These are phyloP conservation scores for Characodon lateralis DNA, from an alignment of 2,797 vertebrate species.

Conservation along the genomic window DNA sequence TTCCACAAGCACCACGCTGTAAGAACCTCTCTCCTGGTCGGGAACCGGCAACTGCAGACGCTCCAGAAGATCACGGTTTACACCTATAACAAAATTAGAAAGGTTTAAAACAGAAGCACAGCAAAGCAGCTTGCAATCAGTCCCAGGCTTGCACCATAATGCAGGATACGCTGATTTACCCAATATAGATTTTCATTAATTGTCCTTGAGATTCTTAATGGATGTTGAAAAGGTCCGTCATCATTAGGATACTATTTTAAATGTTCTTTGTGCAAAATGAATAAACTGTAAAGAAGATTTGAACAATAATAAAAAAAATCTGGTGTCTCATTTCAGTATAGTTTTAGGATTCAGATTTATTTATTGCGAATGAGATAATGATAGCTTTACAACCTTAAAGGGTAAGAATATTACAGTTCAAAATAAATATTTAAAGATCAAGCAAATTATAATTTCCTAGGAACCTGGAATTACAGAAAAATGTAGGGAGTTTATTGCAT, in stretches of 20 bases:
- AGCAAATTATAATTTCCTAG: background rate
- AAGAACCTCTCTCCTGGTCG: conserved; percentile 84
- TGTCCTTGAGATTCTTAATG: background rate
- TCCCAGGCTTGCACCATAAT: too few species aligned
- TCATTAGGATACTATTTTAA: background rate
- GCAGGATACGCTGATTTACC: background rate
- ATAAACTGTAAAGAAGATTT: background rate
- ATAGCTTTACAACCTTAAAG: background rate
- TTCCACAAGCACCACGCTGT: conserved; percentile 92
- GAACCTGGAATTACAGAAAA: background rate
- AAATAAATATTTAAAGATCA: background rate
- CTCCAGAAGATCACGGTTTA: conserved; percentile 88
- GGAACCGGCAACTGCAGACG: conserved; percentile 91
- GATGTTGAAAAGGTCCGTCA: background rate
- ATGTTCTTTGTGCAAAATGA: background rate
- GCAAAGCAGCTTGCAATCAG: background rate
- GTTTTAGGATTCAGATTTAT: background rate
- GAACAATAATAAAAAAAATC: background rate
- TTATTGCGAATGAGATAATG: background rate
- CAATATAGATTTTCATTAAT: background rate
- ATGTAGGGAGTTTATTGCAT: background rate
- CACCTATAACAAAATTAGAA: conserved; percentile 79
- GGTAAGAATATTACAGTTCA: background rate
- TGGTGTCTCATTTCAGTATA: background rate
- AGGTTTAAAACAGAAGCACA: background rate